A percentile compares a stretch with the other conserved stretches of the same genome.
Evolutionary conservation across 2,113 vertebrate genomes (phyloP).

Genomic region (Salvator merianae): DNA sequence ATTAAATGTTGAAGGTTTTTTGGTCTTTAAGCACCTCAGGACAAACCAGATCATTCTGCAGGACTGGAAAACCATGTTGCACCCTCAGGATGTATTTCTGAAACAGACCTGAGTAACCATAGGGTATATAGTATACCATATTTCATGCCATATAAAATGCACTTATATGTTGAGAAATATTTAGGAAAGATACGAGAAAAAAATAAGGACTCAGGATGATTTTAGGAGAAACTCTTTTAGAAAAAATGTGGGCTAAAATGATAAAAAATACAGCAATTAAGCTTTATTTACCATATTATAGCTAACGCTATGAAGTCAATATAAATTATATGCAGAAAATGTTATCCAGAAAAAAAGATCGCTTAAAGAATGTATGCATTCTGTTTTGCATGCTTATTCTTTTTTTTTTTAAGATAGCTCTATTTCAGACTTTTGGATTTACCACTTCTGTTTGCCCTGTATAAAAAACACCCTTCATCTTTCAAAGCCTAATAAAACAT

Average conservation of each 20-base stretch:
- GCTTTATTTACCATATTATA: slow-evolving; percentile 51
- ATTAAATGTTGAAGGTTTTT: not conserved
- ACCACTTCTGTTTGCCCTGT: slow-evolving; percentile 22
- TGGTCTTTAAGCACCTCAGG: not conserved
- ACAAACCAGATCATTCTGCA: not conserved
- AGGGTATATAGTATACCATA: slow-evolving; percentile 28
- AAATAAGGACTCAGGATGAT: too few species aligned
- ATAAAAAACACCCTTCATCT: slow-evolving; percentile 62
- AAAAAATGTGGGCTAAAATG: too few species aligned
- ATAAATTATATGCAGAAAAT: slow-evolving; percentile 54
- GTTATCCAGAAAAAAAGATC: slow-evolving; percentile 51
- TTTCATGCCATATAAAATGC: too few species aligned
- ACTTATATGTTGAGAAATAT: too few species aligned
- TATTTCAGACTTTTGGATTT: slow-evolving; percentile 54
- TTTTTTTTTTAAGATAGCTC: slow-evolving; percentile 39
- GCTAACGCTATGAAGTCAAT: slow-evolving; percentile 39
- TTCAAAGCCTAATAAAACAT: slow-evolving; percentile 47
- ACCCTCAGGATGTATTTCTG: slow-evolving; percentile 47
- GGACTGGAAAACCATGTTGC: not conserved
- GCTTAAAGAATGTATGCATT: slow-evolving; percentile 35
- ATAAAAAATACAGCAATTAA: slow-evolving; percentile 31
- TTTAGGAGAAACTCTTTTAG: too few species aligned
- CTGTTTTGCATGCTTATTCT: slow-evolving; percentile 32
- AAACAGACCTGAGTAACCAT: slow-evolving; percentile 42
- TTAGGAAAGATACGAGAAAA: too few species aligned